These are phyloP conservation scores for Listronotus oregonensis DNA, from an alignment of 1,140 invertebrate species.

Conservation along the genomic window DNA sequence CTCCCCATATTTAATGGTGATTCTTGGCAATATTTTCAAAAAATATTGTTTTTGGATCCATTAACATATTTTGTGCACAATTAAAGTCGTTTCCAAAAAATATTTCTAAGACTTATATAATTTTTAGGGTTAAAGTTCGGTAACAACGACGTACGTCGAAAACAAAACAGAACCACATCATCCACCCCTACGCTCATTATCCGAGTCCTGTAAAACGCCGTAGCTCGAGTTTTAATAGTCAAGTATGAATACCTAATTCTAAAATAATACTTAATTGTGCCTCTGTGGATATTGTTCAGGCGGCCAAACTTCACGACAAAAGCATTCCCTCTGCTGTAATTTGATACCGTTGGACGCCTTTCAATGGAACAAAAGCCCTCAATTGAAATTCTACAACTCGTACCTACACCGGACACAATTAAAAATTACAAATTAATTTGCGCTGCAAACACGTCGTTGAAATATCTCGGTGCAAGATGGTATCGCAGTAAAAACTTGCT, in stretches of 20 bases:
- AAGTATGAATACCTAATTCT: constrained; percentile 32
- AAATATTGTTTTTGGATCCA: too few relatives aligned
- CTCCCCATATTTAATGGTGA: too few relatives aligned
- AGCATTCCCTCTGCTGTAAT: constrained; percentile 30
- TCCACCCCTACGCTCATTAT: constrained; percentile 24
- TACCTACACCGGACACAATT: constrained; percentile 38
- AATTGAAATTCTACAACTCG: constrained; percentile 36
- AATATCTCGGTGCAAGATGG: neutral
- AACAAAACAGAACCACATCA: constrained; percentile 26
- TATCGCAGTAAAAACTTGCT: constrained; percentile 6
- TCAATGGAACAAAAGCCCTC: constrained; percentile 32
- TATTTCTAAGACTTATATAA: too few relatives aligned
- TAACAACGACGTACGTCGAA: constrained; percentile 17
- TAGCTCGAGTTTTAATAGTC: constrained; percentile 30
- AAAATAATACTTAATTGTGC: constrained; percentile 37
- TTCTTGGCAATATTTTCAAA: too few relatives aligned
- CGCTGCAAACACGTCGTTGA: constrained; percentile 11
- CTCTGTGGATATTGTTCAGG: constrained; percentile 27
- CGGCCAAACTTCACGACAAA: constrained; percentile 33
- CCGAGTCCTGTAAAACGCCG: constrained; percentile 23
- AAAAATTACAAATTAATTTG: constrained; percentile 41
- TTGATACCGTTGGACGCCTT: constrained; percentile 39
- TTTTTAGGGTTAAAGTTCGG: constrained; percentile 21
- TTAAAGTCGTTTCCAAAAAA: too few relatives aligned
- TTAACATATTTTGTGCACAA: too few relatives aligned